These are phyloP conservation scores for Paedocypris micromegethes DNA, from an alignment of 2,797 vertebrate genomes.

Conservation along the genomic window DNA sequence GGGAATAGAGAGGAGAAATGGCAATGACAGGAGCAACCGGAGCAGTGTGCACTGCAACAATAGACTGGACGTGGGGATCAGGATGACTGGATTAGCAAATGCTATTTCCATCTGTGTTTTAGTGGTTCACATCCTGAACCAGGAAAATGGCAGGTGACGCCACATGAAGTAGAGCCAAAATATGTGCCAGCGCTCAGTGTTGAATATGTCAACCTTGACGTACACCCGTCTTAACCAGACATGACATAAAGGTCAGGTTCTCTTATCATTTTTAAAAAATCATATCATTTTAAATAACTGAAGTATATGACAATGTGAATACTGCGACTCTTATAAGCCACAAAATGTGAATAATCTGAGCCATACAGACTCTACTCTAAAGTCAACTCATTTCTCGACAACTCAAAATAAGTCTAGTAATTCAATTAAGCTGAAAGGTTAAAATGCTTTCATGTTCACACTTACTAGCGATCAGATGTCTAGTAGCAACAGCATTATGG, in stretches of 20 bases:
- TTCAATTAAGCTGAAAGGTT: too few relatives aligned
- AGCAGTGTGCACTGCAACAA: constrained; percentile 3
- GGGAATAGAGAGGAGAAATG: background rate
- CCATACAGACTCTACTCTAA: too few relatives aligned
- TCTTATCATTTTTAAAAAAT: background rate
- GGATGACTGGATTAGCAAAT: constrained; percentile 31
- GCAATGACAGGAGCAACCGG: background rate
- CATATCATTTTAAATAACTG: too few relatives aligned
- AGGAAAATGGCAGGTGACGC: constrained; percentile 24
- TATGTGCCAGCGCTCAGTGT: constrained; percentile 1
- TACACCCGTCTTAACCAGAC: background rate
- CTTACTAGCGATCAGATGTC: too few relatives aligned
- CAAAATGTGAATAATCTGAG: too few relatives aligned
- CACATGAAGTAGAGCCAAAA: constrained; percentile 8
- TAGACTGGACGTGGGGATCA: constrained; percentile 11
- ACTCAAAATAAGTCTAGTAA: too few relatives aligned
- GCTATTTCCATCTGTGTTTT: constrained; percentile 38
- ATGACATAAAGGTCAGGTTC: constrained; percentile 9
- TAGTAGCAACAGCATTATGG: too few relatives aligned
- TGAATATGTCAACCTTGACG: constrained; percentile 12
- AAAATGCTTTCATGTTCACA: too few relatives aligned
- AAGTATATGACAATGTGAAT: too few relatives aligned
- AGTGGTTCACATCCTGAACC: constrained; percentile 17
- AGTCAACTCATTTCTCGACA: too few relatives aligned
- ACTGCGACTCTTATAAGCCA: too few relatives aligned